Evolutionary conservation across 2,113 vertebrate genomes (phyloP).

Genomic region (Sturnus vulgaris): DNA sequence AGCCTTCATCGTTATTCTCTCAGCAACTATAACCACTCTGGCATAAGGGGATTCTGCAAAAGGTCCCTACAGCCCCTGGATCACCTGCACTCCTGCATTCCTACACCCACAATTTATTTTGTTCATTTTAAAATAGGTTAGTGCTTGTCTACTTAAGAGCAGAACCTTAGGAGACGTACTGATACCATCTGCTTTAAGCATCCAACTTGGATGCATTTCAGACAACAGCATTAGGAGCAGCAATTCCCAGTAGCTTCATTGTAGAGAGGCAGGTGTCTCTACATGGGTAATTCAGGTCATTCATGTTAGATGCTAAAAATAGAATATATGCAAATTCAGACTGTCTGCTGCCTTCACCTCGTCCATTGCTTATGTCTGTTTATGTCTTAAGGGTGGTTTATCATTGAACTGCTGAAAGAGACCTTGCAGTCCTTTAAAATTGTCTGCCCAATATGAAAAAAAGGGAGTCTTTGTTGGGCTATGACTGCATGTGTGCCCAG

Average conservation of each 20-base stretch:
- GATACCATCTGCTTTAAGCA: conserved; percentile 51
- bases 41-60: background rate
- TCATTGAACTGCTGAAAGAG: background rate
- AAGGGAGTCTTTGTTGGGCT: background rate
- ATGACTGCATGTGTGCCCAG: background rate
- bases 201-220: conserved; percentile 43
- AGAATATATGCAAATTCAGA: background rate
- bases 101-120: background rate
- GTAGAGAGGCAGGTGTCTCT: conserved; percentile 25
- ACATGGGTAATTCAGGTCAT: background rate
- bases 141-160: background rate
- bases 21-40: background rate
- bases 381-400: background rate
- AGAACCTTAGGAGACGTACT: background rate
- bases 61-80: background rate
- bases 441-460: background rate
- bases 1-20: accelerated
- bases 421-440: background rate
- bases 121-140: background rate
- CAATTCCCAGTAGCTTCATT: background rate
- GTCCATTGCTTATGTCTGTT: background rate
- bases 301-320: conserved; percentile 14
- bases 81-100: background rate
- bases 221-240: background rate
- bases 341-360: background rate